These are phyloP conservation scores for Lasioglossum oenotherae DNA, from an alignment of 2,888 invertebrate species.

Conservation along the genomic window DNA sequence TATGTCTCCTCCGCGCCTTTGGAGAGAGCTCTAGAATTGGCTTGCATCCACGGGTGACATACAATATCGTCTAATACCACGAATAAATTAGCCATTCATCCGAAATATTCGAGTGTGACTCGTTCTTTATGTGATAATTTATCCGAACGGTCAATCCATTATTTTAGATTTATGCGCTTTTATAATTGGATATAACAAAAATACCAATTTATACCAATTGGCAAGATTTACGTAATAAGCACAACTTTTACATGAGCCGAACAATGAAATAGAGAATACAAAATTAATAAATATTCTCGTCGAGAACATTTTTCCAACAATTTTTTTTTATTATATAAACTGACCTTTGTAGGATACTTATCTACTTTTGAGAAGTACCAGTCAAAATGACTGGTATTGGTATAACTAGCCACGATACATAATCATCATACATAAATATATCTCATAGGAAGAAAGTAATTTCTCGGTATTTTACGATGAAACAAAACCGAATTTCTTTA, in stretches of 20 bases:
- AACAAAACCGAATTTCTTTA: too few species aligned
- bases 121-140: slow-evolving; percentile 15
- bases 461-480: too few species aligned
- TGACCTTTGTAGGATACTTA: too few species aligned
- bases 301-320: too few species aligned
- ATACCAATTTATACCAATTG: not conserved
- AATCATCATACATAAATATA: too few species aligned
- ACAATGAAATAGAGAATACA: not conserved
- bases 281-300: not conserved
- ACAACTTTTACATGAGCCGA: not conserved
- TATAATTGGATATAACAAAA: not conserved
- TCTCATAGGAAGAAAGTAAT: too few species aligned
- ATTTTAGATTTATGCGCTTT: not conserved
- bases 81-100: slow-evolving; percentile 59
- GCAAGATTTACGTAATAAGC: not conserved
- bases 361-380: too few species aligned
- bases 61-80: slow-evolving; percentile 48
- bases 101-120: slow-evolving; percentile 42
- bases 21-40: slow-evolving; percentile 38
- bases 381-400: too few species aligned
- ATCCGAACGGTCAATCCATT: not conserved
- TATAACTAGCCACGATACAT: too few species aligned
- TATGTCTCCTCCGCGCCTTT: not conserved
- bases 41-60: slow-evolving; percentile 46
- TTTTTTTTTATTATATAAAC: too few species aligned